These are phyloP conservation scores for Chymomyza fuscimana DNA, from an alignment of 2,888 invertebrate genomes.

Conservation along the genomic window DNA sequence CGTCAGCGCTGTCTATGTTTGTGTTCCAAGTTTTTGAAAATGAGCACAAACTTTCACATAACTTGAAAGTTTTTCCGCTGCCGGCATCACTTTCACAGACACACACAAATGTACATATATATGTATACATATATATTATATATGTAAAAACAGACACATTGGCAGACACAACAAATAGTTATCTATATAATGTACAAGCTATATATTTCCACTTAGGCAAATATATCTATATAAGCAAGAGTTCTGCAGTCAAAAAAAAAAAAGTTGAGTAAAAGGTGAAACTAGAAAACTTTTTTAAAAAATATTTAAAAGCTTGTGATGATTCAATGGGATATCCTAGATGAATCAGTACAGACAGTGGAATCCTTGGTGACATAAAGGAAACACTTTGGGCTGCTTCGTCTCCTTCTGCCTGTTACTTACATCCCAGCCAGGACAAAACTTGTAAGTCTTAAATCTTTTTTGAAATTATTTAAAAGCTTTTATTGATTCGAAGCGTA, in stretches of 20 bases:
- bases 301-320: too few relatives aligned
- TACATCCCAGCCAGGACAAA: too few relatives aligned
- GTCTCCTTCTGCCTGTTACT: too few relatives aligned
- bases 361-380: too few relatives aligned
- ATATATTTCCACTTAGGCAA: not conserved
- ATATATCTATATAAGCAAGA: not conserved
- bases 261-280: too few relatives aligned
- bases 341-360: too few relatives aligned
- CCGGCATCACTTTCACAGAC: constrained; percentile 1
- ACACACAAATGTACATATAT: not conserved
- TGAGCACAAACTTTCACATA: constrained; percentile 36
- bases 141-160: not conserved
- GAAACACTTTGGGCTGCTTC: too few relatives aligned
- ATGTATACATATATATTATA: not conserved
- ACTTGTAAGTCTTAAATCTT: too few relatives aligned
- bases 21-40: constrained; percentile 34
- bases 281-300: too few relatives aligned
- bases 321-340: too few relatives aligned
- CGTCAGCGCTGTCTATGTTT: constrained; percentile 17
- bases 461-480: too few relatives aligned
- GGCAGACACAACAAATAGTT: not conserved
- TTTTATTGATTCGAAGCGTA: too few relatives aligned
- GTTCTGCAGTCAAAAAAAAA: not conserved
- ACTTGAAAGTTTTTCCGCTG: constrained; percentile 11
- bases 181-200: not conserved